Evolutionary conservation across 2,797 vertebrate genomes (phyloP), one percentile per base, ranked within the genome.

Genomic region (Notamacropus eugenii): DNA sequence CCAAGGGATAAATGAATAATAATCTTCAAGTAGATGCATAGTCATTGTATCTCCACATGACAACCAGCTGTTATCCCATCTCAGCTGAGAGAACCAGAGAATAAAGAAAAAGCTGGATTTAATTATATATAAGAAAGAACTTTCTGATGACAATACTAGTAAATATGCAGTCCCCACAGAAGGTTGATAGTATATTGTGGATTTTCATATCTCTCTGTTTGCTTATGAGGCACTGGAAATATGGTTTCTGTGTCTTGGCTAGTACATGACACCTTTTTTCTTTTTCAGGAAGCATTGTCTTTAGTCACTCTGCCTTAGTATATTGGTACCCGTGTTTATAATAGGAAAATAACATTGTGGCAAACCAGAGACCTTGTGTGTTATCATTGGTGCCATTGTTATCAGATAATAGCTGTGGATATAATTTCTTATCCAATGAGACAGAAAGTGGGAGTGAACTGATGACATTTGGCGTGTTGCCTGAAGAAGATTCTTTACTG

Each of bases 371-470:
- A 31, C 90, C 19, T 97, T 92, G 55, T 58, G 95, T 96, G 12
- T 1, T 92, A 67, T 93, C 3, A n/a, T 95, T 93, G 92, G 2
- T 94, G 62, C 40, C 95, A 46, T 58, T 55, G 16, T 52, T 95
- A 91, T 46, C 58, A 94, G 27, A 59, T 96, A 54, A 92, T 31
- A 58, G 91, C 90, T 67, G 46, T 67, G 95, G 67, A 24, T 93
- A 90, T 95, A 8, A 93, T 82, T 93, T 82, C 50, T 97, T 97
- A 98, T 97, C 95, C 97, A 96, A 98, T 96, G 92, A 98, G 93
- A 96, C 95, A 97, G 90, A 92, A 90, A 95, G 57, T 91, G 95
- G 92, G 97, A 98, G 90, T 52, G 96, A 98, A 94, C 62, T 97
- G 94, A 98, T 94, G 96, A 92, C 94, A 94, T 97, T 94, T 93